Base-by-base conservation (phyloP, 2,888 invertebrate genomes). In the Oscheius sp. region DNA sequence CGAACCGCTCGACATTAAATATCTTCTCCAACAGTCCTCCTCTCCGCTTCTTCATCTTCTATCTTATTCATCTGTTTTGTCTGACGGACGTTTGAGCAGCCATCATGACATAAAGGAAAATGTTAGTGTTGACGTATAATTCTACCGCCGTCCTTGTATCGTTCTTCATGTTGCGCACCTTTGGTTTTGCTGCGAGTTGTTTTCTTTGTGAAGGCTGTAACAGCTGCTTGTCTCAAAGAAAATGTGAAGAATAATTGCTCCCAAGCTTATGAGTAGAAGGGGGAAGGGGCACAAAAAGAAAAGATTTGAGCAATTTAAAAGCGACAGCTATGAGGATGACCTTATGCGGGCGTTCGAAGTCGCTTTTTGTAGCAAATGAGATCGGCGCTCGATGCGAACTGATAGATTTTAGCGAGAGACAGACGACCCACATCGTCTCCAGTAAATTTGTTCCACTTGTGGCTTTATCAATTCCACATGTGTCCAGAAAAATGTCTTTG, bases 311-410 rank as follows among this genome's bases (percentile, higher is more conserved):
- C 41, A 59, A 59, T 41, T n/a, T 54, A 36, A 20, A 59, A 41
- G 41, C 59, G 41, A 28, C 41, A 44, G 28, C 41, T 4, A 26
- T 41, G 28, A 26, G 44, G 59, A 59, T 59, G 59, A 59, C 59
- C 59, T 59, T 59, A 59, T 59, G 59, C n/a, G 59, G 59, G 17
- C 28, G 41, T 17, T 41, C 59, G 59, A 32, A 59, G 59, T 59
- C 59, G 59, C 59, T 59, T 59, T 59, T 59, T 59, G 59, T 59
- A 59, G 59, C 59, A 59, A 59, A 59, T 59, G 59, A 59, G 59
- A 59, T 59, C 59, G 59, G 59, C 59, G 59, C 59, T 59, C 59
- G 59, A 59, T 59, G 59, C 59, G 59, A 59, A 59, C 59, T 59
- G 59, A 59, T 59, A 59, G 59, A 59, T 59, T 44, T 59, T 59